Percentiles rank a stretch among this genome's conserved stretches.
These are phyloP conservation scores for Idaea straminata DNA, from an alignment of 2,888 invertebrate species.

Conservation along the genomic window DNA sequence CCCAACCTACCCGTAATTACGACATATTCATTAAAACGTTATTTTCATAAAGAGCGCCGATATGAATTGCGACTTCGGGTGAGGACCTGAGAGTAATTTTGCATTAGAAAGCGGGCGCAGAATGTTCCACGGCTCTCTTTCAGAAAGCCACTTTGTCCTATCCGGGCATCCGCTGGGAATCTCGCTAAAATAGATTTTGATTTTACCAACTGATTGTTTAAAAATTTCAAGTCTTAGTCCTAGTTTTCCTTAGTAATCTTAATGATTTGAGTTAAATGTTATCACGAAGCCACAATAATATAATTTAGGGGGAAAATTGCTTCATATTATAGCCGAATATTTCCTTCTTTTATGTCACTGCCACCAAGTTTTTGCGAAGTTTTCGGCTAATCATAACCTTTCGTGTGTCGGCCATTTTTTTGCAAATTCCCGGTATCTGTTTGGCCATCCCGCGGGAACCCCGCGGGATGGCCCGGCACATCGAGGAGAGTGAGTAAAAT, in stretches of 20 bases:
- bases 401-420: no score
- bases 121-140: conserved; percentile 16
- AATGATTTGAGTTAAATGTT: no score
- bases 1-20: conserved; percentile 13
- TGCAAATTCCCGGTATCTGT: no score
- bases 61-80: conserved; percentile 13
- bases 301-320: no score
- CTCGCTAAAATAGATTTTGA: conserved; percentile 24
- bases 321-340: neutral
- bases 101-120: conserved; percentile 19
- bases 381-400: neutral
- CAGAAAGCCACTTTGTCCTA: conserved; percentile 13
- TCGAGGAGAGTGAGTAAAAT: no score
- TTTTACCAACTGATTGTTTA: conserved; percentile 23
- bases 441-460: no score
- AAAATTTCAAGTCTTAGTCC: conserved; percentile 18
- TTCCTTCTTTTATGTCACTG: neutral
- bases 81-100: conserved; percentile 22
- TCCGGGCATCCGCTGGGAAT: conserved; percentile 15
- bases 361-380: neutral
- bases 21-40: conserved; percentile 13
- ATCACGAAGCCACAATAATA: no score
- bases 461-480: no score
- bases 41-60: conserved; percentile 11
- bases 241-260: conserved; percentile 12